Conservation (phyloP, 2,113 vertebrate genomes). For the Scartelaos histophorus region DNA sequence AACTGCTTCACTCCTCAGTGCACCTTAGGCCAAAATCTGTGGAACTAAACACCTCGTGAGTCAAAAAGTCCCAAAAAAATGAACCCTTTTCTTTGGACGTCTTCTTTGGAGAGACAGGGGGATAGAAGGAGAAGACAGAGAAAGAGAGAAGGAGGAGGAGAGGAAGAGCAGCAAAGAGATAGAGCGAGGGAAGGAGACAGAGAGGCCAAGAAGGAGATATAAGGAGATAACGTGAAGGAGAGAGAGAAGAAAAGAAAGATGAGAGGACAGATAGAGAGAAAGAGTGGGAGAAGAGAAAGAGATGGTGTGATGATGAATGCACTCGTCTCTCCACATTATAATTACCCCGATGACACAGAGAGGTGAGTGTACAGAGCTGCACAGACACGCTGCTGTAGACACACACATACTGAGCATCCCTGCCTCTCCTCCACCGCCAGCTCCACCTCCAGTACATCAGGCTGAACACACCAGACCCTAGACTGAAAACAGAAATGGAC, state of each 20-base stretch:
- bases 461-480: too few species aligned
- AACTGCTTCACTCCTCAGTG: too few species aligned
- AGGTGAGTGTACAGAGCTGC: constrained; percentile 63
- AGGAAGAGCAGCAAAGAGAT: neutral
- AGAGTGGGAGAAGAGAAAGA: constrained; percentile 33
- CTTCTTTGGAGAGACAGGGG: too few species aligned
- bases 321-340: constrained; percentile 43
- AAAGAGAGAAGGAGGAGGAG: neutral
- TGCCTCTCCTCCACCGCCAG: constrained; percentile 6
- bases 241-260: neutral
- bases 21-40: too few species aligned
- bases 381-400: constrained; percentile 55
- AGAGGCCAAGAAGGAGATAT: neutral
- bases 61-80: neutral
- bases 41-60: neutral
- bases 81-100: neutral
- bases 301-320: constrained; percentile 56
- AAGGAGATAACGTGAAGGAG: too few species aligned
- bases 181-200: neutral
- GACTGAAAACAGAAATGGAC: too few species aligned
- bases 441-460: neutral
- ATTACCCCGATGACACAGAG: constrained; percentile 64
- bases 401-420: constrained; percentile 65
- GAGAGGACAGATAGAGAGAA: neutral
- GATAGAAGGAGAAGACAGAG: neutral